Base-by-base conservation (phyloP, 2,113 vertebrate genomes). In the Lichenostomus cassidix region DNA sequence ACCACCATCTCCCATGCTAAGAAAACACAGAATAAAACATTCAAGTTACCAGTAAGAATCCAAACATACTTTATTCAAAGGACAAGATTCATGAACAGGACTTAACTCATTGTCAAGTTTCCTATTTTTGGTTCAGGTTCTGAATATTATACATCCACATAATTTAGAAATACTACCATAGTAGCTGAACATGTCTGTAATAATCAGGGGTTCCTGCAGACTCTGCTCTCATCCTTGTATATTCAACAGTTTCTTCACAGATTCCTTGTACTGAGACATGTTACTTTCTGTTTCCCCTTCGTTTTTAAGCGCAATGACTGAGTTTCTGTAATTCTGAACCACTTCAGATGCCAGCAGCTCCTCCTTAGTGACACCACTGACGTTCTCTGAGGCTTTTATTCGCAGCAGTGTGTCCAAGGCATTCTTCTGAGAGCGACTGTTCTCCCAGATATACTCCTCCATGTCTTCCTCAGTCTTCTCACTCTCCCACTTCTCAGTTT, bases 401-500 rank as follows among this genome's bases (percentile, higher is more conserved):
- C 83, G 98, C 12, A 97, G 82, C 23, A 99, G 95, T 1, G 97
- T 98, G 50, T 98, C 97, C 83, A 99, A 44, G 44, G 98, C 74
- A 27, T 98, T 99, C 91, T 95, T 98, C 92, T 99, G 98, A 49
- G 99, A 99, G 4, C 92, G 27, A 85, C 99, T 99, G 4, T 98
- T 98, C 93, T 99, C 98, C 99, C 99, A 99, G 52, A 97, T 63
- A 50, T 99, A 99, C 50, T 99, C 98, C 65, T 99, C 99, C 98
- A 99, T 99, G 97, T 99, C 99, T 25, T 98, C 98, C 59, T 98
- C 98, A 0, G 98, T 98, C 97, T 98, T 99, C 41, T 98, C 98
- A 0, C 98, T 98, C 95, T 99, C 99, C 99, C 99, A 99, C 8
- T 83, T 84, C 96, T 99, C 99, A 0, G 94, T 98, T 99, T 99